A percentile compares a stretch with the other conserved stretches of the same genome.
These are phyloP conservation scores for Hydropsyche tenuis DNA, from an alignment of 1,140 invertebrate species.

Conservation along the genomic window DNA sequence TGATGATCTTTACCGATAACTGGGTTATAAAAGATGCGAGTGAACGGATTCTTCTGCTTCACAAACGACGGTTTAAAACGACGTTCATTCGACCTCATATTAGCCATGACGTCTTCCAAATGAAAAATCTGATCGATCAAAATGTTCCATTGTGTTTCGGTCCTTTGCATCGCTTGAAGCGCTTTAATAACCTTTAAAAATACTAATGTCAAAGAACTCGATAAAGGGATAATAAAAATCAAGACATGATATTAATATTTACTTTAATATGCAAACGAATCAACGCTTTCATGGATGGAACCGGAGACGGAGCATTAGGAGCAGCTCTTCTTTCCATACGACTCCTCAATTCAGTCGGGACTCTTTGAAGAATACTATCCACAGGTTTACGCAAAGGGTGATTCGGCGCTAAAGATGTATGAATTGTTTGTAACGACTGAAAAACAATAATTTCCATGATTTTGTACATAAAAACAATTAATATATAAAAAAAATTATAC, in stretches of 20 bases:
- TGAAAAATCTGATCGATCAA: conserved; percentile 81
- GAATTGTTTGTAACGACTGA: conserved; percentile 76
- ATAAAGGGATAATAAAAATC: not conserved
- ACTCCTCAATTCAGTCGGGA: conserved; percentile 78
- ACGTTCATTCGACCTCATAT: conserved; percentile 76
- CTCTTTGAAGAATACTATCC: conserved; percentile 89
- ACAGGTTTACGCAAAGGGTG: conserved; percentile 74
- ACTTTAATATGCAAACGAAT: conserved; percentile 79
- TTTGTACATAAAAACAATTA: conserved; percentile 16
- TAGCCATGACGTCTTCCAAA: conserved; percentile 88
- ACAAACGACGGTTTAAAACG: conserved; percentile 82
- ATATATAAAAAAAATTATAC: conserved; percentile 60
- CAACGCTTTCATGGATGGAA: conserved; percentile 81
- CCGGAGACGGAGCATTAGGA: conserved; percentile 71
- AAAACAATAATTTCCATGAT: conserved; percentile 49
- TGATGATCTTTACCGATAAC: conserved; percentile 65
- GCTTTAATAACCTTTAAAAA: conserved; percentile 78
- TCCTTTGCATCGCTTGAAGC: conserved; percentile 85
- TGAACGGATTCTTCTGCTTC: conserved; percentile 62
- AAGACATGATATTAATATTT: not conserved
- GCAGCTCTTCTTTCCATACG: conserved; percentile 69
- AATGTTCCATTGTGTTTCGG: conserved; percentile 91
- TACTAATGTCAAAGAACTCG: not conserved
- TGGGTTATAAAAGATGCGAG: conserved; percentile 70
- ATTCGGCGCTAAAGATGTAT: conserved; percentile 69